Conservation (phyloP, 2,888 invertebrate species). For the Chloroclystis v-ata region DNA sequence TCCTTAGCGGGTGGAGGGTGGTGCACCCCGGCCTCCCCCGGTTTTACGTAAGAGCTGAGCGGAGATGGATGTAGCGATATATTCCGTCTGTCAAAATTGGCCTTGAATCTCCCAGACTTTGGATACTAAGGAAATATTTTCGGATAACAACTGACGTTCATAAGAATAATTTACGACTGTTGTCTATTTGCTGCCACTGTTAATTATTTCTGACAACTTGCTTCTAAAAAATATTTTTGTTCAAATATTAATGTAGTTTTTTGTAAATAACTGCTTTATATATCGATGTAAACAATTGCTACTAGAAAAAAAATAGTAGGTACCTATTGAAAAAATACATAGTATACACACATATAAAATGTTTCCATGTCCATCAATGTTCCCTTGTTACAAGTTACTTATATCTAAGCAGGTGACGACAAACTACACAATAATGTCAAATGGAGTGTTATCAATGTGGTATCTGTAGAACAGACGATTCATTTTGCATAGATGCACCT, state of each 20-base stretch:
- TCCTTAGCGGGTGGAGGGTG: constrained; percentile 29
- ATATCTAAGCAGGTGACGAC: constrained; percentile 12
- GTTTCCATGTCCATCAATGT: constrained; percentile 12
- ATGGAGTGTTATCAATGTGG: constrained; percentile 10
- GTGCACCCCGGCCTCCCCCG: constrained; percentile 37
- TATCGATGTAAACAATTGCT: no score
- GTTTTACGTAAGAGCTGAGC: constrained; percentile 60
- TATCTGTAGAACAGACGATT: constrained; percentile 20
- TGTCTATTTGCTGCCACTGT: constrained; percentile 34
- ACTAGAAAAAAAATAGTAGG: no score
- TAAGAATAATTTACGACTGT: constrained; percentile 48
- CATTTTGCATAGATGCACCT: constrained; percentile 25
- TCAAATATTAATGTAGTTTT: no score
- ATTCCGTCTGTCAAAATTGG: constrained; percentile 64
- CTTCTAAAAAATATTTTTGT: constrained; percentile 13
- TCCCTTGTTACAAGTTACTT: neutral
- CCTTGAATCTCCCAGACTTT: constrained; percentile 70
- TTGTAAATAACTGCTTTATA: no score
- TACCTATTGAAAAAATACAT: no score
- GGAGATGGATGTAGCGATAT: constrained; percentile 44
- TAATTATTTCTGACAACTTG: constrained; percentile 30
- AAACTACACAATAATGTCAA: constrained; percentile 4
- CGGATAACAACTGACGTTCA: constrained; percentile 44
- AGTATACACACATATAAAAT: constrained; percentile 33
- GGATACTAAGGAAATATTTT: constrained; percentile 72